Evolutionary conservation across 2,888 invertebrate species (phyloP).

Genomic region (Tipula helvola): DNA sequence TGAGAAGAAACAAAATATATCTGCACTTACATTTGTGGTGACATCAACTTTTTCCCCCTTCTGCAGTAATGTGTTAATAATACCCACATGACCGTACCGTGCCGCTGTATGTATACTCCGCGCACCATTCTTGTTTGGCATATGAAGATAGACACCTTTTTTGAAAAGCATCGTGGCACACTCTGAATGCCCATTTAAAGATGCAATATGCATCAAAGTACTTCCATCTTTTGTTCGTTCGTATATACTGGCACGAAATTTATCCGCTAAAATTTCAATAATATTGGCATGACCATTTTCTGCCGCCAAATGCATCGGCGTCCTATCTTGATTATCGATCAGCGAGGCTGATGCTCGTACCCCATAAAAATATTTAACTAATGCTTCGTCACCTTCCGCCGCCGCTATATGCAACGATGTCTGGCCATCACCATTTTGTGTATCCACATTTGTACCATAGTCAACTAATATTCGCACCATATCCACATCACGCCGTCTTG

Average conservation of each 20-base stretch:
- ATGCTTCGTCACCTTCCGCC: slow-evolving; percentile 85
- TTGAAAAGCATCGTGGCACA: slow-evolving; percentile 97
- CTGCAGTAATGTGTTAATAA: slow-evolving; percentile 88
- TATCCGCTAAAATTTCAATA: slow-evolving; percentile 92
- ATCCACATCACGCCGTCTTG: slow-evolving; percentile 83
- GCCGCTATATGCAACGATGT: slow-evolving; percentile 93
- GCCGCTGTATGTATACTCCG: slow-evolving; percentile 97
- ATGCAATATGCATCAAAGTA: slow-evolving; percentile 97
- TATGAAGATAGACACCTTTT: slow-evolving; percentile 96
- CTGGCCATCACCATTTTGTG: slow-evolving; percentile 87
- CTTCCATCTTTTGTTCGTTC: slow-evolving; percentile 96
- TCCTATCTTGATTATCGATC: slow-evolving; percentile 91
- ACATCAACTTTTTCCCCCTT: slow-evolving; percentile 96
- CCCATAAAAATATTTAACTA: slow-evolving; percentile 91
- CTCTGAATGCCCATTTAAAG: slow-evolving; percentile 92
- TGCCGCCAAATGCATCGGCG: slow-evolving; percentile 94
- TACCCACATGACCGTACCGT: slow-evolving; percentile 90
- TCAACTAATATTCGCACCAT: slow-evolving; percentile 87
- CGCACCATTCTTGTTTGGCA: slow-evolving; percentile 93
- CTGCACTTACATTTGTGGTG: slow-evolving; percentile 69
- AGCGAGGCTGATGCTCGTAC: slow-evolving; percentile 90
- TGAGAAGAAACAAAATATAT: neutral
- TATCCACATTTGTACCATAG: slow-evolving; percentile 83
- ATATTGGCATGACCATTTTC: slow-evolving; percentile 93
- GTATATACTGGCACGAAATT: slow-evolving; percentile 93